A percentile compares a stretch with the other conserved stretches of the same genome.
Evolutionary conservation across 2,888 invertebrate genomes (phyloP).

Genomic region (Hymenopus coronatus): DNA sequence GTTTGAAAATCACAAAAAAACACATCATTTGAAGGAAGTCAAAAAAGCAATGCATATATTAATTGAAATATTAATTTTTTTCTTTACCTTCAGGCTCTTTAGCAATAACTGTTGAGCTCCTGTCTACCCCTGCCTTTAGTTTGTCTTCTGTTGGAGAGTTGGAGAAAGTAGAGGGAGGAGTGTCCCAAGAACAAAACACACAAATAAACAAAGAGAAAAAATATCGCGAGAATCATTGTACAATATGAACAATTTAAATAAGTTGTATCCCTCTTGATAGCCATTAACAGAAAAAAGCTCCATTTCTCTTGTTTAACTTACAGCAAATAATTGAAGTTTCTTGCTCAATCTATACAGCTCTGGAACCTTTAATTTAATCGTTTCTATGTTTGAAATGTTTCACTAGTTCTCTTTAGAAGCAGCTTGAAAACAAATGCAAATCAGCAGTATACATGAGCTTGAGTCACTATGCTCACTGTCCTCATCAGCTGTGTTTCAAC

Average conservation of each 20-base stretch:
- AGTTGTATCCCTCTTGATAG: neutral
- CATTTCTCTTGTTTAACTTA: neutral
- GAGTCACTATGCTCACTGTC: no score
- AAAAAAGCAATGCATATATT: slow-evolving; percentile 26
- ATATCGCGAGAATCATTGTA: slow-evolving; percentile 26
- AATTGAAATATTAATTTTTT: slow-evolving; percentile 25
- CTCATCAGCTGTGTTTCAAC: no score
- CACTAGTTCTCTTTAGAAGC: neutral
- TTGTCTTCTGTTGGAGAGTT: slow-evolving; percentile 68
- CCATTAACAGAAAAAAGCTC: neutral
- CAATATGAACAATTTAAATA: slow-evolving; percentile 24
- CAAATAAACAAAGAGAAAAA: slow-evolving; percentile 43
- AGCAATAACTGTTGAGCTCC: slow-evolving; percentile 90
- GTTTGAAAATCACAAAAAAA: slow-evolving; percentile 16
- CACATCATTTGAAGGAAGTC: neutral
- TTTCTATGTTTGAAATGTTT: neutral
- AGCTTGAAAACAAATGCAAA: neutral
- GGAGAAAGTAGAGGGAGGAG: slow-evolving; percentile 30
- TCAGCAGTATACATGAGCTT: no score
- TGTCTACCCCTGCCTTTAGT: slow-evolving; percentile 82
- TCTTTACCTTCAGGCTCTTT: slow-evolving; percentile 84
- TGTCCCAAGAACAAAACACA: slow-evolving; percentile 53
- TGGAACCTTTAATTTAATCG: neutral
- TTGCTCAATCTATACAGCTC: neutral
- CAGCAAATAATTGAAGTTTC: neutral